Conservation (phyloP, 2,888 invertebrate species). For the Linyphia triangularis region DNA sequence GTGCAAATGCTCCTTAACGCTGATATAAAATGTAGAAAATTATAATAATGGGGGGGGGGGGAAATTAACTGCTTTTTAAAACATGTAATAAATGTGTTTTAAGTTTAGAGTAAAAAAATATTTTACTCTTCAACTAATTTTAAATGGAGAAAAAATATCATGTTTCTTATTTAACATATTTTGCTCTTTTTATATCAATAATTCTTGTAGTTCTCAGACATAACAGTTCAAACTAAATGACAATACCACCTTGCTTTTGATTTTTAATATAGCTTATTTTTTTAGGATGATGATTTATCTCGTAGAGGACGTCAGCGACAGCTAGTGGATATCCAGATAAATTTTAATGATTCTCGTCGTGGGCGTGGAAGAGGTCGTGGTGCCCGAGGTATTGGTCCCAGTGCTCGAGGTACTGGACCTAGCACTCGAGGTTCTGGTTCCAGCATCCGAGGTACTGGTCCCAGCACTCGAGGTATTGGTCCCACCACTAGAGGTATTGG, state of each 20-base stretch:
- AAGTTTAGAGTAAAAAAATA: too few species aligned
- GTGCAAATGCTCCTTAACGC: too few species aligned
- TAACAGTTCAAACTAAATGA: too few species aligned
- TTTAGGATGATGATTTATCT: slow-evolving; percentile 75
- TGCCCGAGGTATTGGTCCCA: slow-evolving; percentile 79
- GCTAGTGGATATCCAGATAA: slow-evolving; percentile 91
- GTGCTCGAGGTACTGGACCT: slow-evolving; percentile 76
- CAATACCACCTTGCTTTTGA: background rate
- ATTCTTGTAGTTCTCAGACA: too few species aligned
- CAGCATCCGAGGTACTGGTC: slow-evolving; percentile 79
- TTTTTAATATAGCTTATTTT: background rate
- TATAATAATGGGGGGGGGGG: too few species aligned
- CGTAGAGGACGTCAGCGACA: slow-evolving; percentile 88
- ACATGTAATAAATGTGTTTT: too few species aligned
- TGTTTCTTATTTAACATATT: background rate
- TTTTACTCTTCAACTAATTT: too few species aligned
- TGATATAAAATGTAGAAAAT: too few species aligned
- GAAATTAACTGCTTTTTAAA: too few species aligned
- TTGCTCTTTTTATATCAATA: background rate
- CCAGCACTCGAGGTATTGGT: slow-evolving; percentile 71
- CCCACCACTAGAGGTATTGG: slow-evolving; percentile 77
- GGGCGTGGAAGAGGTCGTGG: slow-evolving; percentile 76
- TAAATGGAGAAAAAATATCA: too few species aligned
- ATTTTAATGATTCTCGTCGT: slow-evolving; percentile 83
- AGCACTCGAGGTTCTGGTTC: slow-evolving; percentile 79